A percentile compares a stretch with the other conserved stretches of the same genome.
These are phyloP conservation scores for Stomatorhinus ivindoensis DNA, from an alignment of 2,113 vertebrate species.

Conservation along the genomic window DNA sequence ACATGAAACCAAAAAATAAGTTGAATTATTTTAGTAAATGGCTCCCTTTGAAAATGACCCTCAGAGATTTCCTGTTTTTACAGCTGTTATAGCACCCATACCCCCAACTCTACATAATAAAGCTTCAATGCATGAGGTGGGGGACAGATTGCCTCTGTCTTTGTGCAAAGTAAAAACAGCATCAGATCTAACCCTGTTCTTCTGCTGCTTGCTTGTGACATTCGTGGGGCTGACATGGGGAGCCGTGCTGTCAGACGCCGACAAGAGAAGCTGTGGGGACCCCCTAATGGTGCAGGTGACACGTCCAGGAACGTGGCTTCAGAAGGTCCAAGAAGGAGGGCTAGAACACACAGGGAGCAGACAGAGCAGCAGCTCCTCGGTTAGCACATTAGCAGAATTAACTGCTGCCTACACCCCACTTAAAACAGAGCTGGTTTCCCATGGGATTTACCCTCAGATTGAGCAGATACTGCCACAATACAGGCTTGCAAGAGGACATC, in stretches of 20 bases:
- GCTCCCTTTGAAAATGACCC: neutral
- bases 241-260: neutral
- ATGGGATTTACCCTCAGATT: neutral
- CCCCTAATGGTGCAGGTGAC: constrained; percentile 49
- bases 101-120: neutral
- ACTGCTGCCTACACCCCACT: neutral
- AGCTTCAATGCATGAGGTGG: neutral
- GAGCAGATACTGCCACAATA: neutral
- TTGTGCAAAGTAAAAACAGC: constrained; percentile 9
- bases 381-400: neutral
- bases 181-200: constrained; percentile 3
- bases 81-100: neutral
- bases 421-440: neutral
- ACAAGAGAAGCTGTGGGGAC: constrained; percentile 11
- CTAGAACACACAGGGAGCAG: constrained; percentile 47
- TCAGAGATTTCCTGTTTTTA: neutral
- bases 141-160: neutral
- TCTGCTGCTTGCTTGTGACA: constrained; percentile 1
- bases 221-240: constrained; percentile 17
- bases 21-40: neutral
- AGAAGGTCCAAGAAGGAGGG: constrained; percentile 74
- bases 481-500: neutral
- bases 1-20: constrained; percentile 1
- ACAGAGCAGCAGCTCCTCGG: neutral
- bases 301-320: constrained; percentile 84